phyloP scores from a whole-genome alignment of 92 coral and sea anemone species.

The Epizoanthus stellaris region DNA sequence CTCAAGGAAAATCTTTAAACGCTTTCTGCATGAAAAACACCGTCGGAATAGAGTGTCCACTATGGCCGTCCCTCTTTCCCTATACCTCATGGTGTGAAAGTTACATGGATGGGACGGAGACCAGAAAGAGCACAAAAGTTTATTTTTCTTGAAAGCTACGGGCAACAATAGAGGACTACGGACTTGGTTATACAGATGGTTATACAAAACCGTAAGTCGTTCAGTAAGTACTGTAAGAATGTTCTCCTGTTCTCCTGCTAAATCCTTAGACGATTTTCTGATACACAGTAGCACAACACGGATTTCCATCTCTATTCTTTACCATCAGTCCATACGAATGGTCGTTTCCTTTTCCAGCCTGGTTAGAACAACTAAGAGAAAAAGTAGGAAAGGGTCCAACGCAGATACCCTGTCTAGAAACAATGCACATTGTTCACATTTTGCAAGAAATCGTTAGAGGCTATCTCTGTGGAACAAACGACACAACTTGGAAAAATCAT shows the following conservation, averaged over 20 bases:
- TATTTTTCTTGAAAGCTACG: conserved; percentile 13
- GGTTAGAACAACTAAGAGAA: background rate
- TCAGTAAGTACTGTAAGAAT: background rate
- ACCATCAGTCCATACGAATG: no score
- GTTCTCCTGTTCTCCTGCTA: no score
- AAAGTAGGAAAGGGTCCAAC: conserved; percentile 37
- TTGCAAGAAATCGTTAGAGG: conserved; percentile 40
- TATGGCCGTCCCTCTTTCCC: conserved; percentile 53
- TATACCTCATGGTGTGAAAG: conserved; percentile 53
- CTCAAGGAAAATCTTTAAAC: background rate
- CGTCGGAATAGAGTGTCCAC: conserved; percentile 50
- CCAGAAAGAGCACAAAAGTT: conserved; percentile 21
- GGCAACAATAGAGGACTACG: no score
- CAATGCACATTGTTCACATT: conserved; percentile 5
- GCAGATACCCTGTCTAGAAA: conserved; percentile 35
- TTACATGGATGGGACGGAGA: background rate
- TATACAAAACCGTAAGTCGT: background rate
- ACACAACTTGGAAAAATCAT: conserved; percentile 13
- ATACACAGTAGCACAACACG: no score
- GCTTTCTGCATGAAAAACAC: background rate
- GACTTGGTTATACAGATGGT: no score
- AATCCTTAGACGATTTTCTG: conserved; percentile 11
- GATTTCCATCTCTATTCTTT: no score
- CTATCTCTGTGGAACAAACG: background rate
- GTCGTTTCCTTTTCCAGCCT: conserved; percentile 19